Evolutionary conservation across 2,113 vertebrate genomes (phyloP).

Genomic region (Passer montanus): DNA sequence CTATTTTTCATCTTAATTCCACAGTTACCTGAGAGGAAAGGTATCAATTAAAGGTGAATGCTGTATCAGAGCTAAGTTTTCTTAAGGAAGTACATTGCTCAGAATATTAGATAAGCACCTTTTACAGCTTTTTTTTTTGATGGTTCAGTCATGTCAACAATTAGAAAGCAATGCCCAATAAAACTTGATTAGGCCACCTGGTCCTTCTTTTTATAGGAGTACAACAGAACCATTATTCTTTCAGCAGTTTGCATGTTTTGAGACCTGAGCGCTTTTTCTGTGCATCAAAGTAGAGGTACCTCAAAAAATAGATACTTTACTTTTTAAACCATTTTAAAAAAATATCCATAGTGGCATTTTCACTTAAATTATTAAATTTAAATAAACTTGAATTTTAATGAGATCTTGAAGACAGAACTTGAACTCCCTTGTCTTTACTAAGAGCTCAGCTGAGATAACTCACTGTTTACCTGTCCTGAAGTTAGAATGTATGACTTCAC

Average conservation of each 20-base stretch:
- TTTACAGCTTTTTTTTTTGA: conserved; percentile 8
- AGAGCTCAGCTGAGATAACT: not conserved
- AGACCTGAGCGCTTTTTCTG: not conserved
- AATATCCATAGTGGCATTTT: not conserved
- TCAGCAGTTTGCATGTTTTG: not conserved
- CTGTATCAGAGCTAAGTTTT: not conserved
- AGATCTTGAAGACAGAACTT: not conserved
- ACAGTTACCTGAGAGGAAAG: not conserved
- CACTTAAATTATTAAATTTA: not conserved
- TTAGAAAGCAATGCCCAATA: not conserved
- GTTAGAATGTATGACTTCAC: not conserved
- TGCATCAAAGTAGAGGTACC: not conserved
- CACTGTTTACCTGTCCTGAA: not conserved
- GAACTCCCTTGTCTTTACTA: not conserved
- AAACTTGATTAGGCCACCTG: not conserved
- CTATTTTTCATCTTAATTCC: not conserved
- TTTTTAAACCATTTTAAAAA: not conserved
- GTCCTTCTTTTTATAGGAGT: not conserved
- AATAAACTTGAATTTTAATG: not conserved
- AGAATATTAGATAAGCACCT: not conserved
- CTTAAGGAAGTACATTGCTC: not conserved
- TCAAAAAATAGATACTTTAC: not conserved
- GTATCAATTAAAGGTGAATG: not conserved
- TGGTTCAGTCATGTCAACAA: not conserved
- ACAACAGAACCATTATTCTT: not conserved